A percentile compares a stretch with the other conserved stretches of the same genome.
Evolutionary conservation across 2,113 vertebrate genomes (phyloP).

Genomic region (Pagrus major): DNA sequence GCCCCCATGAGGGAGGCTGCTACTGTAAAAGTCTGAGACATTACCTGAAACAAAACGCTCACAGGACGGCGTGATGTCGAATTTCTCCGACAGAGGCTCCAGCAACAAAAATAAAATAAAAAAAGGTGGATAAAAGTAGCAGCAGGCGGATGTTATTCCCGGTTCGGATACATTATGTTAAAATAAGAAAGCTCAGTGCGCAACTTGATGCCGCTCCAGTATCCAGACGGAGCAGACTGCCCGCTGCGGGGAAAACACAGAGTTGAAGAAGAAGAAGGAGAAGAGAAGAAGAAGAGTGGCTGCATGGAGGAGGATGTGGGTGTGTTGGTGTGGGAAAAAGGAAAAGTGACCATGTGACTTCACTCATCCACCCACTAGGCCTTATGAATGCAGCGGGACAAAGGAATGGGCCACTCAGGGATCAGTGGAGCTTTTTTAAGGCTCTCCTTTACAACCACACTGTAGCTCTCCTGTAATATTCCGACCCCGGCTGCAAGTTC

Average conservation of each 20-base stretch:
- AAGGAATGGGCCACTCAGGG: slow-evolving; percentile 58
- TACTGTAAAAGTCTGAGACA: slow-evolving; percentile 20
- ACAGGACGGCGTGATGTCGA: slow-evolving; percentile 24
- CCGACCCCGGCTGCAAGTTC: not conserved
- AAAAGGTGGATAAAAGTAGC: not conserved
- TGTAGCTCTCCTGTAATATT: slow-evolving; percentile 8
- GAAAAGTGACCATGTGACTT: slow-evolving; percentile 82
- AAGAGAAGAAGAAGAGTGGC: slow-evolving; percentile 57
- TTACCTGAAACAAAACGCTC: slow-evolving; percentile 62
- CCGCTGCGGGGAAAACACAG: slow-evolving; percentile 59
- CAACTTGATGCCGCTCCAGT: slow-evolving; percentile 54
- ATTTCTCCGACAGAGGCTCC: slow-evolving; percentile 14
- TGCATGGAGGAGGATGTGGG: slow-evolving; percentile 78
- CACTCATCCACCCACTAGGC: slow-evolving; percentile 76
- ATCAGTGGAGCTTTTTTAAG: slow-evolving; percentile 3
- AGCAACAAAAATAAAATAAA: too few relatives aligned
- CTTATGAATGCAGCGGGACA: slow-evolving; percentile 69
- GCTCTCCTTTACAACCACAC: slow-evolving; percentile 4
- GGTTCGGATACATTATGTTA: slow-evolving; percentile 49
- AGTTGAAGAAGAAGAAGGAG: slow-evolving; percentile 58
- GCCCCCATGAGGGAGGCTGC: not conserved
- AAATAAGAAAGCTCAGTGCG: not conserved
- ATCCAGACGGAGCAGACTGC: slow-evolving; percentile 52
- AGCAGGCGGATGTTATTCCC: slow-evolving; percentile 28
- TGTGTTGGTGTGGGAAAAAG: slow-evolving; percentile 82